These are phyloP conservation scores for Mesitornis unicolor DNA, from an alignment of 2,113 vertebrate genomes.

Conservation along the genomic window DNA sequence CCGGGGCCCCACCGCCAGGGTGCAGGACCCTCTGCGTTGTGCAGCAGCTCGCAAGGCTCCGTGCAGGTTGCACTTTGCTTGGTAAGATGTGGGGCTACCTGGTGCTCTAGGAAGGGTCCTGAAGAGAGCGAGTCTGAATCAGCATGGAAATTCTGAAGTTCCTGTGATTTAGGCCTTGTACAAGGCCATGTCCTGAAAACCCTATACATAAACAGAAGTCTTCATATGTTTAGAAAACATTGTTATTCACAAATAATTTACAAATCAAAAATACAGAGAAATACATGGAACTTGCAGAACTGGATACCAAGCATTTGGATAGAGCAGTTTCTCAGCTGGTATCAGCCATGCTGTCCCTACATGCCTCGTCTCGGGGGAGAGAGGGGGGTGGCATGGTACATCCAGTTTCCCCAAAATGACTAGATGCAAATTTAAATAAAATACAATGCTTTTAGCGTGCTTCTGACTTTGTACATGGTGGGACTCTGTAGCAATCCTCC, in stretches of 20 bases:
- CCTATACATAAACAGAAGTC: accelerated
- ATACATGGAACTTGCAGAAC: accelerated
- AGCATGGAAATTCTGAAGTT: accelerated
- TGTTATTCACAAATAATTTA: neutral
- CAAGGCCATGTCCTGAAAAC: accelerated
- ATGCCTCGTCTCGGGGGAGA: too few relatives aligned
- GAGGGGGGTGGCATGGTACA: too few relatives aligned
- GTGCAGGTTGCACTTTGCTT: accelerated
- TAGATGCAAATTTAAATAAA: neutral
- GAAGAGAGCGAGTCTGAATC: accelerated
- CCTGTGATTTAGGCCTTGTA: accelerated
- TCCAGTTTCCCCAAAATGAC: neutral
- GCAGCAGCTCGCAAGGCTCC: too few relatives aligned
- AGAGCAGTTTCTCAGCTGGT: neutral
- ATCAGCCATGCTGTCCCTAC: accelerated
- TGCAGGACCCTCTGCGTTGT: too few relatives aligned
- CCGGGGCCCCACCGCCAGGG: neutral
- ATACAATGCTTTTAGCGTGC: neutral
- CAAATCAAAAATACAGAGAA: neutral
- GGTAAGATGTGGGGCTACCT: accelerated
- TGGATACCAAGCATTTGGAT: neutral
- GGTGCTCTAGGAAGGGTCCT: too few relatives aligned
- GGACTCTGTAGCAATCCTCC: neutral
- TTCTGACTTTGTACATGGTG: neutral
- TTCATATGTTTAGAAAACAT: accelerated